Base-by-base conservation (phyloP, 2,113 vertebrate genomes). In the Rhinogobius similis region DNA sequence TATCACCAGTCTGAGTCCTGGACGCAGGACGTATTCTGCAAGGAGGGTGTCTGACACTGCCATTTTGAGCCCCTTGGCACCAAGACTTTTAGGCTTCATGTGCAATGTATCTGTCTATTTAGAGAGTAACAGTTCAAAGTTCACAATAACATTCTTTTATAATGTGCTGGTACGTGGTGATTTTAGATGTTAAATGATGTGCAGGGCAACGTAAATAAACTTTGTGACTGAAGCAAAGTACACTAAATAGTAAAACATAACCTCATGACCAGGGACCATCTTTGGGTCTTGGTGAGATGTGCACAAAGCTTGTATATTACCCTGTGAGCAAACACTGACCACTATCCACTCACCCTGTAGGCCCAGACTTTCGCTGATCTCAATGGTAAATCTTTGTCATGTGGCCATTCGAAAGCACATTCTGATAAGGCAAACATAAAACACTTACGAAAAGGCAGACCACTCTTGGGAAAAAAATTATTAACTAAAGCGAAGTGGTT, bases 81-180 rank as follows among this genome's bases (percentile, higher is more conserved):
- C 10, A 79, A 73, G 70, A 55, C 71, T 67, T 65, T 66, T 71
- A 62, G 67, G 73, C 76, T 76, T 44, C 21, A 78, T 87, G 88
- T 90, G 89, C 87, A 89, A 87, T 86, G 23, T 53, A 13, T 10
- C 38, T 79, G 84, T 85, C 46, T 70, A 70, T 61, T 58, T 76
- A 80, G 67, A 44, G 61, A 81, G 36, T 62, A 82, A 73, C 14
- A 65, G 67, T 79, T 78, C 65, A 67, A 23, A 76, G 68, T 83
- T 73, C 84, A 81, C 73, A 83, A 61, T 79, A 76, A 90, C 86
- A 89, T 90, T 89, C 86, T 82, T 85, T 89, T 65, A 72, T 86
- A 80, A 76, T 91, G 88, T 91, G 88, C 89, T 91, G 87, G 87
- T 87, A 82, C 73, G 79, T 82, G 77, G 80, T 86, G 86, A 76